Conservation (phyloP, 1,140 invertebrate species). For the Patella vulgata region DNA sequence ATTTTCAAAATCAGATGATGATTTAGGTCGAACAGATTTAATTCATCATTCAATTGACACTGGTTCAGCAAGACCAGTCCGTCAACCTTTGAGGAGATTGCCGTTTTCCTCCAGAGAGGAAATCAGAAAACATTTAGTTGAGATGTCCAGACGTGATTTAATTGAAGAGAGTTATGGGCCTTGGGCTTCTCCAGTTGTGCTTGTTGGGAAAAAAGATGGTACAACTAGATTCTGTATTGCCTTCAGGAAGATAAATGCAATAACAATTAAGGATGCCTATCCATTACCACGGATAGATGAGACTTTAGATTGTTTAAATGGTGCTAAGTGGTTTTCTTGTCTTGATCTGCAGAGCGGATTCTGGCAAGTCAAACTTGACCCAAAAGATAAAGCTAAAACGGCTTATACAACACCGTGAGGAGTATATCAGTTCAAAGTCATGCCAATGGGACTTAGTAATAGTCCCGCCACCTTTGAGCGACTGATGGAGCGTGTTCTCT, state of each 20-base stretch:
- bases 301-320: constrained; percentile 55
- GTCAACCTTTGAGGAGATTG: constrained; percentile 19
- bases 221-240: constrained; percentile 66
- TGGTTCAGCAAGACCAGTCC: constrained; percentile 19
- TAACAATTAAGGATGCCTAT: constrained; percentile 37
- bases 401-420: constrained; percentile 28
- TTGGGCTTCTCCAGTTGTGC: constrained; percentile 44
- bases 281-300: constrained; percentile 67
- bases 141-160: constrained; percentile 33
- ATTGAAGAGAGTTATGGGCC: constrained; percentile 36
- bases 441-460: too few species aligned
- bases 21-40: constrained; percentile 24
- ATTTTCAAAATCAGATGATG: too few species aligned
- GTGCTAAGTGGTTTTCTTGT: constrained; percentile 59
- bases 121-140: constrained; percentile 20
- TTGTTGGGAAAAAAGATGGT: constrained; percentile 70
- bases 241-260: constrained; percentile 66
- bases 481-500: constrained; percentile 42
- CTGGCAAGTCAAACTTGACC: constrained; percentile 62
- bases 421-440: too few species aligned
- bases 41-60: constrained; percentile 35
- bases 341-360: constrained; percentile 69
- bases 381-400: constrained; percentile 28
- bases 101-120: constrained; percentile 18
- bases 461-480: constrained; percentile 35